phyloP scores from a whole-genome alignment of 2,113 vertebrate species.

The Otis tarda region DNA sequence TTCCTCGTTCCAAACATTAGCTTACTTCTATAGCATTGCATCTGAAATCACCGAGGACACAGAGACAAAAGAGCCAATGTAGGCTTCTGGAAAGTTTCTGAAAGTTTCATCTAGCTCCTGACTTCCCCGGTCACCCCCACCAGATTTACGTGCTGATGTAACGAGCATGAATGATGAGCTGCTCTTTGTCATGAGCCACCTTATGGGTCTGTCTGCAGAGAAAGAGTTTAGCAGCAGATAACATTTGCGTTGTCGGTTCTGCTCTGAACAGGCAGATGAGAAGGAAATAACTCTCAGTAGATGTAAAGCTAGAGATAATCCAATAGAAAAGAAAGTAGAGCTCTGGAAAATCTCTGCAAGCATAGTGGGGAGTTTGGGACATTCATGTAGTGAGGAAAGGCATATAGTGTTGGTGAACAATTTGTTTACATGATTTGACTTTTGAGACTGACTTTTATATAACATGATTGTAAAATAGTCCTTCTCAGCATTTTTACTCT shows the following conservation, averaged over 20 bases:
- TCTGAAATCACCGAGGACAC: neutral
- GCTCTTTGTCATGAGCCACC: neutral
- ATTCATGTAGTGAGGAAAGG: neutral
- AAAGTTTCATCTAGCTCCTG: neutral
- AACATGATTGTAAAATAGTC: neutral
- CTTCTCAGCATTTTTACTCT: neutral
- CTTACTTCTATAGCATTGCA: neutral
- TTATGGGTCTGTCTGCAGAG: neutral
- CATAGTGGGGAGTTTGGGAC: neutral
- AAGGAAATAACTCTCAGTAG: slow-evolving; percentile 7
- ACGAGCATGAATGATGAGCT: neutral
- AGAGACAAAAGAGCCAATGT: neutral
- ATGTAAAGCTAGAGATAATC: neutral
- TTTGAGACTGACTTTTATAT: neutral
- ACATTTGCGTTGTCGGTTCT: slow-evolving; percentile 2
- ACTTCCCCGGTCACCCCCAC: neutral
- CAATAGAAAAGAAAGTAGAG: neutral
- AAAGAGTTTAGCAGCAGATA: slow-evolving; percentile 15
- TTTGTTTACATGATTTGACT: neutral
- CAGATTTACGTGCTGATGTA: neutral
- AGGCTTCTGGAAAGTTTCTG: slow-evolving; percentile 20
- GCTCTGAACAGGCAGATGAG: neutral
- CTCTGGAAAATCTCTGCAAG: slow-evolving; percentile 14
- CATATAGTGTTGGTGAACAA: neutral
- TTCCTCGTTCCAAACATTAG: neutral